Evolutionary conservation across 2,797 vertebrate genomes (phyloP).

Genomic region (Malacoraja senta): DNA sequence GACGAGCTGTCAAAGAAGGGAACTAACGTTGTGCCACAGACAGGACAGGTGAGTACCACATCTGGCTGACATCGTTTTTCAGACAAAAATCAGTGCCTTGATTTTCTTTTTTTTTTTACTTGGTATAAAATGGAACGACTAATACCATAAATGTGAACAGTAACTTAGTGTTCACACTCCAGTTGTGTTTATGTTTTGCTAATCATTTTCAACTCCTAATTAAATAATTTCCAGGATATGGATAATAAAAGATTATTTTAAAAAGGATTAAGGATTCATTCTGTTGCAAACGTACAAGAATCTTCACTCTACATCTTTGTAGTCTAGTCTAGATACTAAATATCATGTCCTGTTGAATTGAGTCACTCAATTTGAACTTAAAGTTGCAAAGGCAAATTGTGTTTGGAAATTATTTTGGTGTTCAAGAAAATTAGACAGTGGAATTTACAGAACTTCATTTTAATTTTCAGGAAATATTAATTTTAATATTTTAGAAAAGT

Average conservation of each 20-base stretch:
- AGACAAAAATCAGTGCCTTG: not conserved
- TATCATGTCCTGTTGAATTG: not conserved
- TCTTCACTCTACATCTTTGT: not conserved
- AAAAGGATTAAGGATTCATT: not conserved
- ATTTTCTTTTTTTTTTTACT: too few relatives aligned
- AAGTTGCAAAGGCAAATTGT: not conserved
- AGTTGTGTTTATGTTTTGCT: not conserved
- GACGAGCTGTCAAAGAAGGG: slow-evolving; percentile 75
- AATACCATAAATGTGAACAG: not conserved
- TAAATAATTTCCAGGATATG: too few relatives aligned
- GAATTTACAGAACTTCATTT: not conserved
- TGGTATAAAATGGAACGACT: too few relatives aligned
- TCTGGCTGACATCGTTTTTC: not conserved
- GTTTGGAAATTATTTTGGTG: not conserved
- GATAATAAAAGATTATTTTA: too few relatives aligned
- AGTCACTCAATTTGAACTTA: not conserved
- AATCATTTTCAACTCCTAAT: not conserved
- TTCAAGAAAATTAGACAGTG: too few relatives aligned
- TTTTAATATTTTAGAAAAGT: too few relatives aligned
- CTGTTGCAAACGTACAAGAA: not conserved
- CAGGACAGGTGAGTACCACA: slow-evolving; percentile 63
- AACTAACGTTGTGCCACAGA: slow-evolving; percentile 48
- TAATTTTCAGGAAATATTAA: not conserved
- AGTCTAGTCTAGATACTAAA: not conserved
- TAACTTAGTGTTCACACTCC: not conserved